A percentile compares a stretch with the other conserved stretches of the same genome.
phyloP scores from a whole-genome alignment of 2,113 vertebrate genomes.

The Psilopsiagon aymara region DNA sequence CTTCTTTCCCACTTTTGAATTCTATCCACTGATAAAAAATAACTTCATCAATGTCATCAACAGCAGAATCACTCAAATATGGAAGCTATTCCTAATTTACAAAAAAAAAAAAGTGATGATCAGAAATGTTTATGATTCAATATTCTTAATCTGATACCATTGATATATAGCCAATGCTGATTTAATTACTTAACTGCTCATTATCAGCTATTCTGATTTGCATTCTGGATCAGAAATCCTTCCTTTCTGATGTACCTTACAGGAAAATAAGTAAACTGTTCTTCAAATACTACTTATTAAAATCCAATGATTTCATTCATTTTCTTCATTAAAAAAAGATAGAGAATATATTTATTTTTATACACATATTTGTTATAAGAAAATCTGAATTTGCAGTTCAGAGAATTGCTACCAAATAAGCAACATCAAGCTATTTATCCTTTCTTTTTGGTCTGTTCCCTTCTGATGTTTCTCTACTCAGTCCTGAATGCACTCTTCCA shows the following conservation, averaged over 20 bases:
- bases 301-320: not conserved
- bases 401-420: not conserved
- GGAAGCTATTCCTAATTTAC: not conserved
- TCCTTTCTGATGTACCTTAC: not conserved
- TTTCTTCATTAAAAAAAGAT: not conserved
- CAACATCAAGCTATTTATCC: not conserved
- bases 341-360: not conserved
- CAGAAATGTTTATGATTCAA: not conserved
- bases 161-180: not conserved
- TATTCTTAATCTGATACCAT: not conserved
- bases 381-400: not conserved
- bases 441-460: not conserved
- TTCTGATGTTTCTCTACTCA: not conserved
- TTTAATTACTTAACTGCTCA: not conserved
- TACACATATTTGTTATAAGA: fast-evolving
- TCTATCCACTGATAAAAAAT: not conserved
- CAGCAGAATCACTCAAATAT: not conserved
- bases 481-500: not conserved
- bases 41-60: not conserved
- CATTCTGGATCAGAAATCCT: not conserved
- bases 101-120: not conserved
- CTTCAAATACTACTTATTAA: not conserved
- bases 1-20: not conserved
- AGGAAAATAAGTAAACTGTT: not conserved
- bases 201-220: not conserved